These are phyloP conservation scores for Castor canadensis DNA, from an alignment of 2,113 vertebrate species.

Conservation along the genomic window DNA sequence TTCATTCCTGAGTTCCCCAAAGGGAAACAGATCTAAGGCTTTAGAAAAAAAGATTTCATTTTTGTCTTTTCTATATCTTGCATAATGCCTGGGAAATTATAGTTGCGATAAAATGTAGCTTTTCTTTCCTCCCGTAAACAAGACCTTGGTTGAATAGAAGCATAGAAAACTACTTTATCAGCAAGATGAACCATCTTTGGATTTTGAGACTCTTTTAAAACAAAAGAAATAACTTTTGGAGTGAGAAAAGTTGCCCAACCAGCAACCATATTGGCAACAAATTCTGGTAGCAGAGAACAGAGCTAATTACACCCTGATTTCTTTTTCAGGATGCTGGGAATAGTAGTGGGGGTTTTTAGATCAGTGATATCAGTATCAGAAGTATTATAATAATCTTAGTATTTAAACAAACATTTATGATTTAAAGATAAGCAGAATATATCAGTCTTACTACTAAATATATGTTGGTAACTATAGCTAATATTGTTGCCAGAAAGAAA, in stretches of 20 bases:
- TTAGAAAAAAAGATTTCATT: background rate
- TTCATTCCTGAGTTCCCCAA: background rate
- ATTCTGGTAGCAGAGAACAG: background rate
- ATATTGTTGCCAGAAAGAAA: background rate
- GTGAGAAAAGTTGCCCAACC: background rate
- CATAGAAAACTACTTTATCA: background rate
- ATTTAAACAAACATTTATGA: background rate
- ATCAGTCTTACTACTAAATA: background rate
- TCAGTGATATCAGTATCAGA: background rate
- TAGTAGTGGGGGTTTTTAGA: background rate
- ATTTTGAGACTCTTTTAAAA: background rate
- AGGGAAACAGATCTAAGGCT: background rate
- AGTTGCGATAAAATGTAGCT: background rate
- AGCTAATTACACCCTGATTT: background rate
- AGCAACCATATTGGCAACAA: background rate
- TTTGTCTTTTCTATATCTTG: slow-evolving; percentile 36
- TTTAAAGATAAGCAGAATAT: background rate
- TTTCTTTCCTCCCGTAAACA: background rate
- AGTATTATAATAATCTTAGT: background rate
- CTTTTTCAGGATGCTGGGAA: background rate
- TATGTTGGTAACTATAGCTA: background rate
- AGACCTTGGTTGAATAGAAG: background rate
- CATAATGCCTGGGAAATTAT: slow-evolving; percentile 53
- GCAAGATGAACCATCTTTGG: background rate
- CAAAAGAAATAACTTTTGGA: background rate